Conservation (phyloP, 2,888 invertebrate genomes). For the Listrodromus nycthemerus region DNA sequence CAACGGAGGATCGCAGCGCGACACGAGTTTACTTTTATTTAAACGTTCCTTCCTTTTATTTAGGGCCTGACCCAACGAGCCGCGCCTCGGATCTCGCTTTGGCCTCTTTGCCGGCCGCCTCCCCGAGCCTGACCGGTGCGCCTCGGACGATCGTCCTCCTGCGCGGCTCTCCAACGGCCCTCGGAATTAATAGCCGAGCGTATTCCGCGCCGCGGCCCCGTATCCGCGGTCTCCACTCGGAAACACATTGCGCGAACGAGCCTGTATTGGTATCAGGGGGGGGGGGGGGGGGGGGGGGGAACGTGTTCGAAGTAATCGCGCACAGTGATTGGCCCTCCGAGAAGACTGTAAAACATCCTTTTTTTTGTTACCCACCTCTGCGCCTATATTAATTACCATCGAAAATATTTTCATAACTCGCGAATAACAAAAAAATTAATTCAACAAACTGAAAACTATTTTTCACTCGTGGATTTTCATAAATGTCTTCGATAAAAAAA, state of each 20-base stretch:
- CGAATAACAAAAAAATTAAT: neutral
- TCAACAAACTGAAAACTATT: too few species aligned
- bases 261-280: slow-evolving; percentile 47
- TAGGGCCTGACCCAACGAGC: slow-evolving; percentile 82
- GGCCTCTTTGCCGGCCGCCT: slow-evolving; percentile 75
- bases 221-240: slow-evolving; percentile 57
- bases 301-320: neutral
- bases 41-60: slow-evolving; percentile 83
- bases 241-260: slow-evolving; percentile 58
- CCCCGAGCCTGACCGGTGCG: slow-evolving; percentile 58
- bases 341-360: neutral
- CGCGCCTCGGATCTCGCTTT: slow-evolving; percentile 70
- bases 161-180: slow-evolving; percentile 72
- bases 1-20: slow-evolving; percentile 69
- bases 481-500: too few species aligned
- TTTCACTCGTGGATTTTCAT: too few species aligned
- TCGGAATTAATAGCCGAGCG: slow-evolving; percentile 82
- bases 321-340: neutral
- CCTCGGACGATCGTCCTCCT: slow-evolving; percentile 70
- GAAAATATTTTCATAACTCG: neutral
- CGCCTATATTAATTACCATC: neutral
- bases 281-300: slow-evolving; percentile 13
- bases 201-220: slow-evolving; percentile 73
- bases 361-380: neutral
- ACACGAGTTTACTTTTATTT: slow-evolving; percentile 84